Evolutionary conservation across 2,888 invertebrate species (phyloP), one percentile per base, ranked within the genome.

Genomic region (Eristalis intricaria): DNA sequence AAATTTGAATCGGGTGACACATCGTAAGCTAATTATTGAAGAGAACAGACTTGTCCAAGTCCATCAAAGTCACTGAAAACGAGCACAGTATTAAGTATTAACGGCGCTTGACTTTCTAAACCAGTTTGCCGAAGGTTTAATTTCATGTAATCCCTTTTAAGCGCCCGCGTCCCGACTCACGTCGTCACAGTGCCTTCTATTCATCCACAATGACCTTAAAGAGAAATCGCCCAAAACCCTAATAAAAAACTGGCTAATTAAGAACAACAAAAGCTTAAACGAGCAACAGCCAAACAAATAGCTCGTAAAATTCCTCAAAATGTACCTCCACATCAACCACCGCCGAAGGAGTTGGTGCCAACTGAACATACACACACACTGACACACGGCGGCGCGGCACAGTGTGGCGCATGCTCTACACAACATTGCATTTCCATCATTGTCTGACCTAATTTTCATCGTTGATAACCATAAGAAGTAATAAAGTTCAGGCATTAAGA

Each of bases 401-500:
- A 40, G 4, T 15, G 15, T n/a, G 43, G 8, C 19, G 50, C 50
- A 50, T 19, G 8, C 19, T 22, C 32, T 32, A 32, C 32, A n/a
- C 19, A 19, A 5, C 50, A 19, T 19, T 43, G 32, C 63, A 26
- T 63, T 50, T 40, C 64, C 64, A 38, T 38, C 64, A 15, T 3
- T 15, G 50, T 11, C 15, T 74, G 74, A 81, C 80, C 80, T 40
- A 74, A 63, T 66, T 80, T 71, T 50, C 50, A 19, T 63, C 56
- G 50, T 63, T 29, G 29, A 75, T 69, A 75, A 69, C 68, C 69
- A 81, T 22, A 63, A 69, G n/a, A 63, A 75, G 74, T 61, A 69
- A 81, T 81, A 81, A 75, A 80, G 56, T 56, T 74, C 50, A 19
- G 68, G 74, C 38, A 69, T 69, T 64, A 64, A 75, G 40, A 69